Base-by-base conservation (phyloP, 2,113 vertebrate species). In the Bagarius yarrelli region DNA sequence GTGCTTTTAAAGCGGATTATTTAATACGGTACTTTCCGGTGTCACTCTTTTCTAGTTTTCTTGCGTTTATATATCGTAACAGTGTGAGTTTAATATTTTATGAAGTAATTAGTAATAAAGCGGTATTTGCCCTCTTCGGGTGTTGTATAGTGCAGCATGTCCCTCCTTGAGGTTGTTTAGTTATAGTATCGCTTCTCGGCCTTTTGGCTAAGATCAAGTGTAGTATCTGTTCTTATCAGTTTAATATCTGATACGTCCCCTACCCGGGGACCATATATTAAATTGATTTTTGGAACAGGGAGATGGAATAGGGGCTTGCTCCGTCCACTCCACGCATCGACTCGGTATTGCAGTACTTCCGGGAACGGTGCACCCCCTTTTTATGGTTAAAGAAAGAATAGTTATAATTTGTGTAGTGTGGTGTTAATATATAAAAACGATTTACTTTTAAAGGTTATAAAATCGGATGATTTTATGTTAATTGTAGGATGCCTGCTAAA, bases 101-200 rank as follows among this genome's bases (percentile, higher is more conserved):
- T 27, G 0, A 18, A 44, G 19, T 8, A 30, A 64, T 8, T 34
- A 21, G 1, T 19, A 61, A 23, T 19, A 50, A 19, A 18, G 1
- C 34, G 2, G 12, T 21, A 3, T 11, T 5, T 3, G 0, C 66
- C 36, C 5, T 66, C 57, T 6, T 83, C 50, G 3, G 21, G 25
- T 61, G 27, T 19, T 0, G 8, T 30, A 11, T 81, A 13, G 59
- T 15, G 8, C 34, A 60, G 76, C 64, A 66, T 40, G 0, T 3
- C 8, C 0, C 11, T 0, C 0, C 1, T 30, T 0, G 36, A n/a
- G 12, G 6, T 1, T 4, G 8, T 8, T 0, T 0, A 0, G 5
- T 0, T 1, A 0, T 0, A 0, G 21, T 3, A 91, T 89, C 84
- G 86, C 88, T 92, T 90, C 81, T 91, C n/a, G n/a, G n/a, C n/a